These are phyloP conservation scores for Thamnophis sirtalis DNA, from an alignment of 2,113 vertebrate species.

Conservation along the genomic window DNA sequence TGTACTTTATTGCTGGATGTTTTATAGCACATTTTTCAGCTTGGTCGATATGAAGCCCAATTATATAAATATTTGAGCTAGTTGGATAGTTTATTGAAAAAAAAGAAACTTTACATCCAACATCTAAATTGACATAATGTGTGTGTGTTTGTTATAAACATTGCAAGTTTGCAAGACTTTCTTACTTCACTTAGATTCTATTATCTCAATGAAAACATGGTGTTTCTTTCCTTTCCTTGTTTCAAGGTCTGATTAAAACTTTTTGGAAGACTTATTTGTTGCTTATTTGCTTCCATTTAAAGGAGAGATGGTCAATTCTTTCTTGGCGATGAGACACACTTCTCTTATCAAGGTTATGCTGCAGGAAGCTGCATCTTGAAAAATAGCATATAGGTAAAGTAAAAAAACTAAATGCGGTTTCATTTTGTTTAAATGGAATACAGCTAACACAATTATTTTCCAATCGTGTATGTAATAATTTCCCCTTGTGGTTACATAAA, in stretches of 20 bases:
- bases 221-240: neutral
- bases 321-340: neutral
- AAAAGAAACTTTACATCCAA: neutral
- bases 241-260: neutral
- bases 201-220: neutral
- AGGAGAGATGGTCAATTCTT: neutral
- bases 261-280: neutral
- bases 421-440: neutral
- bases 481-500: neutral
- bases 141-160: neutral
- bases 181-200: neutral
- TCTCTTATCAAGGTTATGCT: neutral
- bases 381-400: neutral
- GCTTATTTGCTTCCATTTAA: neutral
- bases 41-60: neutral
- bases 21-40: neutral
- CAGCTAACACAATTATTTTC: neutral
- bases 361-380: neutral
- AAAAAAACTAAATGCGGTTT: neutral
- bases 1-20: neutral
- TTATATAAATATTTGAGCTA: neutral
- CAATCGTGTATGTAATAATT: neutral
- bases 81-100: neutral
- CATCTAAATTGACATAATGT: neutral
- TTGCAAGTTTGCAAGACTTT: neutral